Percentiles rank a stretch among this genome's conserved stretches.
phyloP scores from a whole-genome alignment of 2,113 vertebrate species.

The Aspiorhynchus laticeps region DNA sequence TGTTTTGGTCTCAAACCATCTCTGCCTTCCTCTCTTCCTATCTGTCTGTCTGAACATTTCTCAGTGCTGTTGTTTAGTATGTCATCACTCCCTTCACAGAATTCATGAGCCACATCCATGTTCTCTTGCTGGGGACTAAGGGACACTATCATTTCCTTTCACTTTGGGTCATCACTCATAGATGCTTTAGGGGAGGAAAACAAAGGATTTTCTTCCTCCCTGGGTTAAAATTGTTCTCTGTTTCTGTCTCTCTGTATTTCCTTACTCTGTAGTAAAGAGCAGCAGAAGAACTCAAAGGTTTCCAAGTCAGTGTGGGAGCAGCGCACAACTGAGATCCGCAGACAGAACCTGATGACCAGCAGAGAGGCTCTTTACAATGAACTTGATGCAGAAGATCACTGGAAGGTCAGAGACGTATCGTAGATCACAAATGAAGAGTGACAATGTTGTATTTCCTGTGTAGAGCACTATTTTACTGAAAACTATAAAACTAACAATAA shows the following conservation, averaged over 20 bases:
- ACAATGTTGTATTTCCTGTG: no score
- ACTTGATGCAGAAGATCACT: slow-evolving; percentile 87
- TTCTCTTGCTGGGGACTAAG: slow-evolving; percentile 27
- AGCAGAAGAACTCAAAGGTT: slow-evolving; percentile 87
- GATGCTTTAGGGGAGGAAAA: not conserved
- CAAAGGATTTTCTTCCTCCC: not conserved
- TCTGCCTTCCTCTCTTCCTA: not conserved
- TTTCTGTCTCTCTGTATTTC: not conserved
- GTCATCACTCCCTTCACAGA: slow-evolving; percentile 1
- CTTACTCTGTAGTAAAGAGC: slow-evolving; percentile 81
- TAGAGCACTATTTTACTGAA: no score
- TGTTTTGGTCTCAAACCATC: slow-evolving; percentile 14
- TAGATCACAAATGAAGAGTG: not conserved
- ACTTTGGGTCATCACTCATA: slow-evolving; percentile 11
- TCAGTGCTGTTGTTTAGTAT: slow-evolving; percentile 14
- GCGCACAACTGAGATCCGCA: slow-evolving; percentile 89
- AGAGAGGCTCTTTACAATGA: slow-evolving; percentile 90
- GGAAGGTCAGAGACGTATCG: slow-evolving; percentile 77
- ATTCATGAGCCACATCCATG: slow-evolving; percentile 38
- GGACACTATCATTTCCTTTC: slow-evolving; percentile 19
- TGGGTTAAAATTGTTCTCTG: not conserved
- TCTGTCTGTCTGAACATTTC: slow-evolving; percentile 26
- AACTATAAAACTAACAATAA: no score
- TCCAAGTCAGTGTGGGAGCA: slow-evolving; percentile 92
- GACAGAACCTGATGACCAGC: slow-evolving; percentile 93